Conservation (phyloP, 2,797 vertebrate genomes). For the Kryptopterus vitreolus region DNA sequence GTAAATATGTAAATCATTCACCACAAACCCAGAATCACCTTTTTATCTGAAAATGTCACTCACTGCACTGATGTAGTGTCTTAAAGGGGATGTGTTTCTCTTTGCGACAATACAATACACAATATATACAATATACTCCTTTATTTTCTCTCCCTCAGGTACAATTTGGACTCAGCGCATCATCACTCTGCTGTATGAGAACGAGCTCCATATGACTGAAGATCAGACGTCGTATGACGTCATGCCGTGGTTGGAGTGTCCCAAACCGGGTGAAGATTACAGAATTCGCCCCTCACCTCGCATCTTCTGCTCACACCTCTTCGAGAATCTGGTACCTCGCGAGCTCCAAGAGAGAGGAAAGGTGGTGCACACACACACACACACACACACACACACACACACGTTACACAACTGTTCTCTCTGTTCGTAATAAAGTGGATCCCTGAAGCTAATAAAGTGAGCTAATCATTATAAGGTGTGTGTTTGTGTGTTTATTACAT, state of each 20-base stretch:
- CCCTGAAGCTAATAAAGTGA: too few species aligned
- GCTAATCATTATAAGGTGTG: too few species aligned
- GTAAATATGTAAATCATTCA: not conserved
- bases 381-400: not conserved
- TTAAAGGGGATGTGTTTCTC: too few species aligned
- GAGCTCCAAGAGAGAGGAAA: conserved; percentile 47
- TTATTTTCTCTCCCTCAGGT: conserved; percentile 43
- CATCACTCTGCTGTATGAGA: conserved; percentile 53
- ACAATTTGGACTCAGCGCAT: conserved; percentile 61
- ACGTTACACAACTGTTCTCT: not conserved
- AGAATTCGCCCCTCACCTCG: conserved; percentile 48
- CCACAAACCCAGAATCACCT: too few species aligned
- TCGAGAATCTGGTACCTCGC: conserved; percentile 47
- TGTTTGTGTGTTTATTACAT: too few species aligned
- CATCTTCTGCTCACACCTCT: conserved; percentile 59
- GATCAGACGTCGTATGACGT: not conserved
- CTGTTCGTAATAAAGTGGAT: too few species aligned
- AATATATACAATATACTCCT: too few species aligned
- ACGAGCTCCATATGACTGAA: conserved; percentile 39
- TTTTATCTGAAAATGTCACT: not conserved
- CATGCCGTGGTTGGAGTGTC: conserved; percentile 61
- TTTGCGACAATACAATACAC: too few species aligned
- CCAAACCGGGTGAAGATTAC: not conserved
- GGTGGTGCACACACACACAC: conserved; percentile 6
- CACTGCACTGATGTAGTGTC: not conserved